phyloP scores from a whole-genome alignment of 1,140 invertebrate genomes.

The Bactericera cockerelli region DNA sequence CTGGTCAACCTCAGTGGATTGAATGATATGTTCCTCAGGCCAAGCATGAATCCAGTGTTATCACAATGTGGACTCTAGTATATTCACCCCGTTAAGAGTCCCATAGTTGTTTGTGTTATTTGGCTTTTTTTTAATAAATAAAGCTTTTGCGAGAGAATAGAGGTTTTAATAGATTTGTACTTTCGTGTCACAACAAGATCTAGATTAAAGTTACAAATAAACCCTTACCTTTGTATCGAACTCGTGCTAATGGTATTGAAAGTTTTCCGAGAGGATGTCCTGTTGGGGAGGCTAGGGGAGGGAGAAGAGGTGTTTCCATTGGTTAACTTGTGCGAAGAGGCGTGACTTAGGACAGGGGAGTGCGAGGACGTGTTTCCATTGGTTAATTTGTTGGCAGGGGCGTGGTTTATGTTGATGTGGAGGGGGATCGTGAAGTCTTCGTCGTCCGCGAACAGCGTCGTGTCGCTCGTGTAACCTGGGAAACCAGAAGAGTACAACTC shows the following conservation, averaged over 20 bases:
- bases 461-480: conserved; percentile 60
- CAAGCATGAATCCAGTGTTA: no score
- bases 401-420: conserved; percentile 41
- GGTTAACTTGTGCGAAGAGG: conserved; percentile 23
- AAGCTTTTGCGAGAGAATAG: no score
- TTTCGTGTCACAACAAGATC: no score
- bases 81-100: no score
- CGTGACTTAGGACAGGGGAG: conserved; percentile 39
- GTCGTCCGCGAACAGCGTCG: conserved; percentile 54
- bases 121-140: no score
- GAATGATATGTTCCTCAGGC: no score
- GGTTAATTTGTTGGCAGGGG: conserved; percentile 24
- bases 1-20: no score
- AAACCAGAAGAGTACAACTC: background rate
- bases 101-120: no score
- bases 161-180: no score
- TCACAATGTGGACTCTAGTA: no score
- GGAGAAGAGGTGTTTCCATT: conserved; percentile 36
- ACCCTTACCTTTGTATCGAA: conserved; percentile 32
- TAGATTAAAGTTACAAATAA: no score
- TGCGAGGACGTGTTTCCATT: conserved; percentile 35
- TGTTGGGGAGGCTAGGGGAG: conserved; percentile 36
- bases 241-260: conserved; percentile 35
- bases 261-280: conserved; percentile 41
- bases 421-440: conserved; percentile 46